These are phyloP conservation scores for Lamproptera curius DNA, from an alignment of 2,888 invertebrate genomes.

Conservation along the genomic window DNA sequence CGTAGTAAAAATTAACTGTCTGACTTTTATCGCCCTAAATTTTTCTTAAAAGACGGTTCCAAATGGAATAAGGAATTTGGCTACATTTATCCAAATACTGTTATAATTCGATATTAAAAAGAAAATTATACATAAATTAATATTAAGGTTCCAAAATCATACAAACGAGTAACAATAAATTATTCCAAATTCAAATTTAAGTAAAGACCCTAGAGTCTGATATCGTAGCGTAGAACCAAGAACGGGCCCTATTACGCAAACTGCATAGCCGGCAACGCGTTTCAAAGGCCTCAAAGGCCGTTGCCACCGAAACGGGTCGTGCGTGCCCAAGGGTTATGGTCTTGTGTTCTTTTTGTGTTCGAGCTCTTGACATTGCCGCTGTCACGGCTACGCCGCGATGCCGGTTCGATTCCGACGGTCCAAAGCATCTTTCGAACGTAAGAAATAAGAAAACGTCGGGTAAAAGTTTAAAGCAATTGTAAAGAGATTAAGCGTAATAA, in stretches of 20 bases:
- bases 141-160: too few species aligned
- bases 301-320: conserved; percentile 64
- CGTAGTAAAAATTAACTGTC: too few species aligned
- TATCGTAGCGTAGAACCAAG: conserved; percentile 43
- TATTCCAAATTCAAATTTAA: conserved; percentile 12
- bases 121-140: too few species aligned
- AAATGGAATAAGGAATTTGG: too few species aligned
- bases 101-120: too few species aligned
- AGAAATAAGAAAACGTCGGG: too few species aligned
- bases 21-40: too few species aligned
- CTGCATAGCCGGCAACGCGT: conserved; percentile 57
- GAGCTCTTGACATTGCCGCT: conserved; percentile 69
- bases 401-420: conserved; percentile 37
- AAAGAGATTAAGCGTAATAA: too few species aligned
- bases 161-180: too few species aligned
- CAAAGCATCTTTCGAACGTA: conserved; percentile 37
- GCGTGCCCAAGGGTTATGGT: conserved; percentile 59
- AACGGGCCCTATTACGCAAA: conserved; percentile 54
- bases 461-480: too few species aligned
- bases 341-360: conserved; percentile 56
- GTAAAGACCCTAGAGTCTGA: conserved; percentile 21
- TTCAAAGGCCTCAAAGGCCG: conserved; percentile 62
- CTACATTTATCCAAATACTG: too few species aligned
- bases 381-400: conserved; percentile 44
- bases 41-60: too few species aligned